A percentile compares a stretch with the other conserved stretches of the same genome.
phyloP scores from a whole-genome alignment of 2,888 invertebrate species.

The Acanthosepion pharaonis region DNA sequence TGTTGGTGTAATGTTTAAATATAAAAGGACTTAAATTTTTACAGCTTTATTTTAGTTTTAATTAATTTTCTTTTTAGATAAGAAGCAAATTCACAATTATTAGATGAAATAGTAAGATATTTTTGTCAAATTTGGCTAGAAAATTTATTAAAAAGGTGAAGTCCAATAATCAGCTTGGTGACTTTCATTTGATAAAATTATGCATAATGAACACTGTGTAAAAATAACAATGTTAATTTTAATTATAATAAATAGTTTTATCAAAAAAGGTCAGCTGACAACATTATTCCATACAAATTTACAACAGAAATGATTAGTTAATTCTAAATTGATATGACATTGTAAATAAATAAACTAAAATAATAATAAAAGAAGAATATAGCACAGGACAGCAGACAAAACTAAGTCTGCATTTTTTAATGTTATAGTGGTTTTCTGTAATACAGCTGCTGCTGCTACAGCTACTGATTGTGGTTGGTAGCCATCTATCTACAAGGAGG shows the following conservation, averaged over 20 bases:
- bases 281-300: background rate
- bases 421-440: background rate
- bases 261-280: background rate
- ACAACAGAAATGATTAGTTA: background rate
- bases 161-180: too few relatives aligned
- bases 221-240: conserved; percentile 1
- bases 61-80: too few relatives aligned
- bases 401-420: too few relatives aligned
- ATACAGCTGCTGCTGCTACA: background rate
- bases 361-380: background rate
- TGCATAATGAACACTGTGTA: background rate
- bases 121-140: too few relatives aligned
- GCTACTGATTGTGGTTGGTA: background rate
- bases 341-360: background rate
- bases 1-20: too few relatives aligned
- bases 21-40: too few relatives aligned
- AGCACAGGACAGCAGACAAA: background rate
- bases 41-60: too few relatives aligned
- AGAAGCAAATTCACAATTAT: too few relatives aligned
- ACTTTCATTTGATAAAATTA: too few relatives aligned
- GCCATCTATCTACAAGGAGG: background rate
- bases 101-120: too few relatives aligned
- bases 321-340: background rate
- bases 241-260: background rate
- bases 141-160: too few relatives aligned